Conservation (phyloP, 2,797 vertebrate genomes). For the Cheirogaleus major region DNA sequence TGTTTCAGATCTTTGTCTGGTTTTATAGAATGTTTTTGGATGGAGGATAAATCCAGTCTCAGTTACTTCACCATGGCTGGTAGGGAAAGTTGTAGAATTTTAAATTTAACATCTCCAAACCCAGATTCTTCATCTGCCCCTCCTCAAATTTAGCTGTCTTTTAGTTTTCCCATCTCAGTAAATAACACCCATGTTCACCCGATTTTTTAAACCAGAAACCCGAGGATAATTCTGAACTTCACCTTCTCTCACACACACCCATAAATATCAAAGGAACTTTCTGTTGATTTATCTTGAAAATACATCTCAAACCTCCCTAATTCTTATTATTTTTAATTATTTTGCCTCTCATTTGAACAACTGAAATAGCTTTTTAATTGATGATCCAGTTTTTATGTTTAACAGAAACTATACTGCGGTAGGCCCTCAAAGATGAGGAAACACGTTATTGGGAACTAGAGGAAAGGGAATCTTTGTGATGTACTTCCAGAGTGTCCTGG, state of each 20-base stretch:
- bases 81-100: neutral
- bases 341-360: neutral
- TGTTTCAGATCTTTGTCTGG: neutral
- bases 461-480: neutral
- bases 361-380: neutral
- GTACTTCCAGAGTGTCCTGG: neutral
- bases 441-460: neutral
- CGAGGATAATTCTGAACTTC: neutral
- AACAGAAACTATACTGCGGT: neutral
- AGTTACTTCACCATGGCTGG: neutral
- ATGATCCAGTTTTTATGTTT: neutral
- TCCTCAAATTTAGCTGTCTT: neutral
- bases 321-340: neutral
- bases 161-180: neutral
- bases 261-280: neutral
- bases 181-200: neutral
- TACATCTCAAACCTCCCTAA: neutral
- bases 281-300: neutral
- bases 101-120: neutral
- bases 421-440: neutral
- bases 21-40: neutral
- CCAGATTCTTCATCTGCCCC: neutral
- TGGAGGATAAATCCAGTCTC: neutral
- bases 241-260: neutral
- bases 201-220: neutral